A percentile compares a stretch with the other conserved stretches of the same genome.
phyloP scores from a whole-genome alignment of 2,113 vertebrate genomes.

The Antechinus flavipes region DNA sequence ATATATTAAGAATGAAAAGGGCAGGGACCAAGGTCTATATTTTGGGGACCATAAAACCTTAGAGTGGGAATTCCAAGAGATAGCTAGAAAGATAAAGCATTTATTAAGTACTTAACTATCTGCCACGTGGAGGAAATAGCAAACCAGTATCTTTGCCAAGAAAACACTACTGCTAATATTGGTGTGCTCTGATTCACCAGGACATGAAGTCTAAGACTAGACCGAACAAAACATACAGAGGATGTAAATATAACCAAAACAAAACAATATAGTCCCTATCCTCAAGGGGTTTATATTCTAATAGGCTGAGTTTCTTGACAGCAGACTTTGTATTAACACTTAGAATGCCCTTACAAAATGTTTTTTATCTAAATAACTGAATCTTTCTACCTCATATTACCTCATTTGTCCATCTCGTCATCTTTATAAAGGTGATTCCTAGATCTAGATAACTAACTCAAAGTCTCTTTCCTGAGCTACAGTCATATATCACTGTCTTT shows the following conservation, averaged over 20 bases:
- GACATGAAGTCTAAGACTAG: background rate
- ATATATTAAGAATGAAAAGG: conserved; percentile 19
- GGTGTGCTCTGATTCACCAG: background rate
- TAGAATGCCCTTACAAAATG: background rate
- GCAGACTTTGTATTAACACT: background rate
- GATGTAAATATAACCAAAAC: background rate
- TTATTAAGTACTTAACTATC: background rate
- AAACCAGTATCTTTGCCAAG: background rate
- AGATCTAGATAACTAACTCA: too few species aligned
- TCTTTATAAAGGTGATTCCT: too few species aligned
- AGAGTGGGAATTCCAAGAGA: background rate
- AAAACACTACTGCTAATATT: background rate
- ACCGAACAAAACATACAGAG: background rate
- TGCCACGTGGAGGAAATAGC: background rate
- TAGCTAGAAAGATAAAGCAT: background rate
- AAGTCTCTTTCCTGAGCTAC: too few species aligned
- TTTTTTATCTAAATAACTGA: background rate
- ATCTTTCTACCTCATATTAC: background rate
- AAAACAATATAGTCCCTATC: background rate
- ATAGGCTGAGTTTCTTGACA: background rate
- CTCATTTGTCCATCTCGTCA: too few species aligned
- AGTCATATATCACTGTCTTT: too few species aligned
- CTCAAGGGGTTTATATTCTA: background rate
- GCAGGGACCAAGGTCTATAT: background rate
- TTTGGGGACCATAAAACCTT: background rate